Percentiles rank a stretch among this genome's conserved stretches.
These are phyloP conservation scores for Lysandra coridon DNA, from an alignment of 2,888 invertebrate genomes.

Conservation along the genomic window DNA sequence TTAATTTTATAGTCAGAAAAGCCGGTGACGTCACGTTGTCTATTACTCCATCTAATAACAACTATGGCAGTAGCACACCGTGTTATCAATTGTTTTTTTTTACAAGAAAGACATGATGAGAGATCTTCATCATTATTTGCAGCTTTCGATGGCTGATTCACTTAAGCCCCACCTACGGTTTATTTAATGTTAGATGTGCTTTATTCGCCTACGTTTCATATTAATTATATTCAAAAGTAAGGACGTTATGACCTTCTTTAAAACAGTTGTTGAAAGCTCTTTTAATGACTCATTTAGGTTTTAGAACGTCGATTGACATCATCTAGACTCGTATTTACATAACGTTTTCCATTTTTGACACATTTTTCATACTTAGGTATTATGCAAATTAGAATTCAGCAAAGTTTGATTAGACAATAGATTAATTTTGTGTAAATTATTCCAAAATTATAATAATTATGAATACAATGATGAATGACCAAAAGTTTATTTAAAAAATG, in stretches of 20 bases:
- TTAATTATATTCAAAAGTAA: constrained; percentile 9
- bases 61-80: not conserved
- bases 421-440: not conserved
- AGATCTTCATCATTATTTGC: not conserved
- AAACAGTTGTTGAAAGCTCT: constrained; percentile 6
- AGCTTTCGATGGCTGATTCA: not conserved
- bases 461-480: too few relatives aligned
- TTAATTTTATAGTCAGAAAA: too few relatives aligned
- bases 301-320: constrained; percentile 2
- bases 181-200: not conserved
- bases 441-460: not conserved
- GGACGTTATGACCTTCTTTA: constrained; percentile 15
- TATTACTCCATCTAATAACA: too few relatives aligned
- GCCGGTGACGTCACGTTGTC: too few relatives aligned
- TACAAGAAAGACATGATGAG: not conserved
- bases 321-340: not conserved
- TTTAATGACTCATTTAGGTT: constrained; percentile 11
- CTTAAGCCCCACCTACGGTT: not conserved
- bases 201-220: constrained; percentile 5
- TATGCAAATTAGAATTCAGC: not conserved
- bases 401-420: not conserved
- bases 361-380: not conserved
- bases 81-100: not conserved
- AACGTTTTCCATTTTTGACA: not conserved
- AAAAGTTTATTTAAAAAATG: too few relatives aligned